Conservation (phyloP, 2,113 vertebrate species). For the Butastur rufipennis region DNA sequence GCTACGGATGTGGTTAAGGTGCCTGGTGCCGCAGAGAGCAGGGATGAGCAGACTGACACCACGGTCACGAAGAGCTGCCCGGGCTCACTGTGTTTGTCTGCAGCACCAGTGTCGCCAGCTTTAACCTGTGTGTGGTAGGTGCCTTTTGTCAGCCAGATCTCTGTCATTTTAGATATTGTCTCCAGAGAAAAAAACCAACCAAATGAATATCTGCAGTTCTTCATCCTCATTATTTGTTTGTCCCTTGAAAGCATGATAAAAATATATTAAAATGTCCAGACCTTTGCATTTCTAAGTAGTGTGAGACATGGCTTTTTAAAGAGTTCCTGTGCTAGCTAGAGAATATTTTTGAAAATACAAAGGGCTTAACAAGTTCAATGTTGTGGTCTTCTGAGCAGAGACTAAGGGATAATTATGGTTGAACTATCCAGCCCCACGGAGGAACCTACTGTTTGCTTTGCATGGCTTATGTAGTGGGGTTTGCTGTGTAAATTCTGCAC, state of each 20-base stretch:
- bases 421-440: background rate
- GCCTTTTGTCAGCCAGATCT: background rate
- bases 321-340: background rate
- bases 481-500: slow-evolving; percentile 5
- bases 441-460: slow-evolving; percentile 22
- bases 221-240: background rate
- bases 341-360: background rate
- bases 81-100: background rate
- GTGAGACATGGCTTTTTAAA: background rate
- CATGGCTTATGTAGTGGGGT: background rate
- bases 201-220: background rate
- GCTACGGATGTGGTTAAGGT: background rate
- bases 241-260: background rate
- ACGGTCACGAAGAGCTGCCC: background rate
- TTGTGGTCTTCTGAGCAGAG: slow-evolving; percentile 28
- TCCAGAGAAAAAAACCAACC: background rate
- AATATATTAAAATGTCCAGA: background rate
- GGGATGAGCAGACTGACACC: background rate
- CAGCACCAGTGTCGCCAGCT: background rate
- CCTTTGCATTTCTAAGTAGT: background rate
- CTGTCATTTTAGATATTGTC: background rate
- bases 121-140: background rate
- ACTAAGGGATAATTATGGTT: slow-evolving; percentile 5
- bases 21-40: background rate
- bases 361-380: background rate